Percentiles rank a stretch among this genome's conserved stretches.
phyloP scores from a whole-genome alignment of 92 coral and sea anemone genomes.

The Epizoanthus fatuus region DNA sequence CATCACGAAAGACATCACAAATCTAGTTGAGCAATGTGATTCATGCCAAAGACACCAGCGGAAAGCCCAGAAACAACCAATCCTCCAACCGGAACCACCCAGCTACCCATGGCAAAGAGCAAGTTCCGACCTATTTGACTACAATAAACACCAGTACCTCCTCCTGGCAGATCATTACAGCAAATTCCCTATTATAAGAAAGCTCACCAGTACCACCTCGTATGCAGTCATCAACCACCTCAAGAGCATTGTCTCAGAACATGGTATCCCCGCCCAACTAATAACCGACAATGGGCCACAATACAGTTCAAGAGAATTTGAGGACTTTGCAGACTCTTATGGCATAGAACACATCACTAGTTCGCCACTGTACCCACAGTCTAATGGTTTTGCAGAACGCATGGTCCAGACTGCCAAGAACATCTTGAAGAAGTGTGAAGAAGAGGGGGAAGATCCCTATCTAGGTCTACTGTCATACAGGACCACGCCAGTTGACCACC shows the following conservation, averaged over 20 bases:
- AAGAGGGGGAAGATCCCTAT: conserved; percentile 60
- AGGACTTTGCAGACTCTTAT: conserved; percentile 14
- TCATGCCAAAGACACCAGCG: conserved; percentile 63
- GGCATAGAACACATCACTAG: conserved; percentile 46
- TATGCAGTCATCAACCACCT: conserved; percentile 61
- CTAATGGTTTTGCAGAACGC: conserved; percentile 67
- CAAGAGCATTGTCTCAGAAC: conserved; percentile 67
- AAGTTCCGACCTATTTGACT: conserved; percentile 62
- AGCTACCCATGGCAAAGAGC: conserved; percentile 59
- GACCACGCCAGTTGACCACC: conserved; percentile 59
- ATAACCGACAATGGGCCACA: conserved; percentile 51
- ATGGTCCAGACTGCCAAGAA: conserved; percentile 67
- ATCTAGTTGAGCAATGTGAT: conserved; percentile 40
- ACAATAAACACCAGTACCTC: conserved; percentile 55
- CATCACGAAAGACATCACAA: conserved; percentile 55
- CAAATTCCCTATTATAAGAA: conserved; percentile 67
- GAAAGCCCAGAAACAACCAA: conserved; percentile 30
- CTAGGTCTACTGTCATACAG: conserved; percentile 59
- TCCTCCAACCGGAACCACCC: conserved; percentile 59
- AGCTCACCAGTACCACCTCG: conserved; percentile 67
- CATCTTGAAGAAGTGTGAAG: conserved; percentile 54
- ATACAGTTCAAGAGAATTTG: conserved; percentile 37
- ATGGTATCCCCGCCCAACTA: conserved; percentile 51
- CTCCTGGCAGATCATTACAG: conserved; percentile 67
- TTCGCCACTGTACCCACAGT: conserved; percentile 51